Percentiles rank a stretch among this genome's conserved stretches.
phyloP scores from a whole-genome alignment of 2,888 invertebrate species.

The Dolichomitus sp. region DNA sequence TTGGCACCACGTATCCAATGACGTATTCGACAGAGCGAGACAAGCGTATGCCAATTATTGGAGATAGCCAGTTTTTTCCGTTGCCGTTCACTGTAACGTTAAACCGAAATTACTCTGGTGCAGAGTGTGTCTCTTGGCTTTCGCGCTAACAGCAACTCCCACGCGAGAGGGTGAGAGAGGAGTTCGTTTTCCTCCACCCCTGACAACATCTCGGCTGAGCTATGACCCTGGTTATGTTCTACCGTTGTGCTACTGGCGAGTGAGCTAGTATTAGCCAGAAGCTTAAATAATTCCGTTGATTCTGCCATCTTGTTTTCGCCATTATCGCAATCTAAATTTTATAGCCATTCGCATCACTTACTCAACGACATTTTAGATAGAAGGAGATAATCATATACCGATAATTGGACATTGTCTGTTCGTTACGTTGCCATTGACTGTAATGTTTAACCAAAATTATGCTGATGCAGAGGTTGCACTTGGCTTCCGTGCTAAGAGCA shows the following conservation, averaged over 20 bases:
- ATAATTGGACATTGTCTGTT: background rate
- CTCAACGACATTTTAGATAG: background rate
- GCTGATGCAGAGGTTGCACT: background rate
- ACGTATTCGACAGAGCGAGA: background rate
- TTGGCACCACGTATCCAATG: background rate
- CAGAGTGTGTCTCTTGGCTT: slow-evolving; percentile 33
- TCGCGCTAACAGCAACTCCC: slow-evolving; percentile 62
- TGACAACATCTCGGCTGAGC: too few species aligned
- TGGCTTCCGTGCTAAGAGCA: too few species aligned
- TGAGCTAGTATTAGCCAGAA: too few species aligned
- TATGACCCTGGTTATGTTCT: too few species aligned
- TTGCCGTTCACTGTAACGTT: background rate
- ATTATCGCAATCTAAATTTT: background rate
- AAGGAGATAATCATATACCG: background rate
- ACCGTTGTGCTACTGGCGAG: too few species aligned
- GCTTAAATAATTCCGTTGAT: background rate
- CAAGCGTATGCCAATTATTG: background rate
- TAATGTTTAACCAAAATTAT: background rate
- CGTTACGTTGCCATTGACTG: background rate
- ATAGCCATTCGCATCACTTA: background rate
- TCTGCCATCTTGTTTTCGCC: slow-evolving; percentile 20
- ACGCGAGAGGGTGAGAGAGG: slow-evolving; percentile 13
- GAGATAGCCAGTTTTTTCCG: background rate
- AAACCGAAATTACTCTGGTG: background rate
- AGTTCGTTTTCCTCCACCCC: too few species aligned